Conservation (phyloP, 1,140 invertebrate genomes). For the Hyles vespertilio region DNA sequence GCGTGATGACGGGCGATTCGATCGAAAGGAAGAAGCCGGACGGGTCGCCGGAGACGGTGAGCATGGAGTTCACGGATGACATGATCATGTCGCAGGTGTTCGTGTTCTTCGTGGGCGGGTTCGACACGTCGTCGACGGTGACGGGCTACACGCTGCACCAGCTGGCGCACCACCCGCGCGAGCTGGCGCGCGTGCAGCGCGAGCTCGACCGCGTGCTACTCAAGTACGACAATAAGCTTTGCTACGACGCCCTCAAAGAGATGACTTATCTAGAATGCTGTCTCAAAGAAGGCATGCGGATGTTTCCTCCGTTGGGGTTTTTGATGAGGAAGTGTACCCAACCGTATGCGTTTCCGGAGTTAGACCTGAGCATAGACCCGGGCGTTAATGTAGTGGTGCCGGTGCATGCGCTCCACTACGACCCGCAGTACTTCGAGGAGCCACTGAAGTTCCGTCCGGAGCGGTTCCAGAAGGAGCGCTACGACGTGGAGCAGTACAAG, state of each 20-base stretch:
- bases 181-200: slow-evolving; percentile 74
- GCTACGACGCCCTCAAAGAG: slow-evolving; percentile 59
- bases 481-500: slow-evolving; percentile 46
- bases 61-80: slow-evolving; percentile 31
- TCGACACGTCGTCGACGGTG: slow-evolving; percentile 78
- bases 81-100: slow-evolving; percentile 72
- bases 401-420: slow-evolving; percentile 72
- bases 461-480: slow-evolving; percentile 66
- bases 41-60: slow-evolving; percentile 18
- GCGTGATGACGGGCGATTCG: slow-evolving; percentile 39
- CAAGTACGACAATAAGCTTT: slow-evolving; percentile 42
- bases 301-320: slow-evolving; percentile 59
- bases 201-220: slow-evolving; percentile 72
- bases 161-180: slow-evolving; percentile 76
- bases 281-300: slow-evolving; percentile 68
- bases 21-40: slow-evolving; percentile 57
- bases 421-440: slow-evolving; percentile 73
- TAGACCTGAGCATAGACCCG: slow-evolving; percentile 51
- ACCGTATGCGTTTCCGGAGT: slow-evolving; percentile 61
- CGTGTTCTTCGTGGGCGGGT: slow-evolving; percentile 75
- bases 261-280: slow-evolving; percentile 60
- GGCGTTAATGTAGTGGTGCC: slow-evolving; percentile 52
- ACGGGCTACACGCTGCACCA: slow-evolving; percentile 72
- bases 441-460: slow-evolving; percentile 77
- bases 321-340: slow-evolving; percentile 54